Evolutionary conservation across 2,888 invertebrate genomes (phyloP).

Genomic region (Sicus ferrugineus): DNA sequence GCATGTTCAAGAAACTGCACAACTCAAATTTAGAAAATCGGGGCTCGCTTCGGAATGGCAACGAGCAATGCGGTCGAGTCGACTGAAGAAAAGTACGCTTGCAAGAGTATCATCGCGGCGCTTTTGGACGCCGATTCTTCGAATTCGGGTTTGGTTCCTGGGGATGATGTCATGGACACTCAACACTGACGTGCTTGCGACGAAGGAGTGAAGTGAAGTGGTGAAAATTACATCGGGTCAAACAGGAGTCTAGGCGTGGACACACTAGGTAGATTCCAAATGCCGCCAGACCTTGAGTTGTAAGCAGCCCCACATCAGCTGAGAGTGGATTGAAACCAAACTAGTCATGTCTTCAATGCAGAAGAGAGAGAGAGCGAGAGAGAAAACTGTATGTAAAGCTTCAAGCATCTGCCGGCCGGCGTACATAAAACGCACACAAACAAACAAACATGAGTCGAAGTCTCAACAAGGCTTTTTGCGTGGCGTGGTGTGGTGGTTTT

Average conservation of each 20-base stretch:
- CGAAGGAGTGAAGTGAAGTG: not conserved
- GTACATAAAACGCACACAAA: too few species aligned
- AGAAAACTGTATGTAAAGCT: not conserved
- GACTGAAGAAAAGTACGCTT: too few species aligned
- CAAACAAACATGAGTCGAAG: conserved; percentile 11
- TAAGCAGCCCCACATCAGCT: not conserved
- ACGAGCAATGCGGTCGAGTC: too few species aligned
- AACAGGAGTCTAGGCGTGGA: too few species aligned
- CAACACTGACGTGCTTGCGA: not conserved
- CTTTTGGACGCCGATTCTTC: too few species aligned
- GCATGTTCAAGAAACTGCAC: conserved; percentile 34
- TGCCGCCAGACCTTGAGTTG: too few species aligned
- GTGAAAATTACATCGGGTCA: too few species aligned
- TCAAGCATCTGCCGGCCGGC: conserved; percentile 16
- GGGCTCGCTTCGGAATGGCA: too few species aligned
- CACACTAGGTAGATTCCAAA: too few species aligned
- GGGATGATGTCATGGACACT: not conserved
- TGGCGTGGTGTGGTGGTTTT: not conserved
- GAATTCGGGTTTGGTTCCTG: not conserved
- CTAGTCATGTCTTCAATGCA: too few species aligned
- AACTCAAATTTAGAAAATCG: conserved; percentile 62
- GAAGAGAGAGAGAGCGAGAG: not conserved
- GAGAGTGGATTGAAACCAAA: not conserved
- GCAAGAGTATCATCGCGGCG: too few species aligned
- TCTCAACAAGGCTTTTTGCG: not conserved